Conservation (phyloP, 2,888 invertebrate species). For the Dynastes maya region DNA sequence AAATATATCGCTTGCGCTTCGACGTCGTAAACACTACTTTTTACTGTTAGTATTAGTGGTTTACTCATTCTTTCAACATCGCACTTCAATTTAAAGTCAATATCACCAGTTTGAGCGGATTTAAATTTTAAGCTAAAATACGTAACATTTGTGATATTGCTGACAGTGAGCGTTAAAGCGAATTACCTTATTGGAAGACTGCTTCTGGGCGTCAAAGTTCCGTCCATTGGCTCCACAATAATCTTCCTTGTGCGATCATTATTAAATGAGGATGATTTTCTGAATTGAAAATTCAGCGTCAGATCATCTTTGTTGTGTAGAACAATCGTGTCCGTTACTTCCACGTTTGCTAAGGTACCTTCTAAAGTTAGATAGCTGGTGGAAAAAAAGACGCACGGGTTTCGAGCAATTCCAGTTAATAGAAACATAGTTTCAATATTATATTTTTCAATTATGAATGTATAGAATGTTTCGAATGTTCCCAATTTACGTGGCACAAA, state of each 20-base stretch:
- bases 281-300: conserved; percentile 72
- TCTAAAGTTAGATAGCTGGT: conserved; percentile 75
- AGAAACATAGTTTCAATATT: conserved; percentile 74
- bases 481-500: conserved; percentile 78
- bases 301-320: conserved; percentile 75
- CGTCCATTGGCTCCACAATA: conserved; percentile 71
- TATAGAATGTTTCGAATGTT: conserved; percentile 79
- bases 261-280: conserved; percentile 73
- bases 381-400: conserved; percentile 77
- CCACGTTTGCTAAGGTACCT: conserved; percentile 76
- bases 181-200: conserved; percentile 74
- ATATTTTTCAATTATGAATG: conserved; percentile 75
- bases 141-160: conserved; percentile 2
- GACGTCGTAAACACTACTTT: conserved; percentile 73
- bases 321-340: conserved; percentile 68
- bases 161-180: no score
- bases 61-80: conserved; percentile 72
- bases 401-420: conserved; percentile 77
- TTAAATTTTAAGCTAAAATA: conserved; percentile 73
- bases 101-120: conserved; percentile 73
- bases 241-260: conserved; percentile 74
- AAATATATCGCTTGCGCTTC: conserved; percentile 72
- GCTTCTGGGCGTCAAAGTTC: conserved; percentile 70
- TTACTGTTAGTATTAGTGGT: conserved; percentile 72
- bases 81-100: conserved; percentile 75